Evolutionary conservation across 2,797 vertebrate species (phyloP), one percentile per base, ranked within the genome.

Genomic region (Tolypeutes matacus): DNA sequence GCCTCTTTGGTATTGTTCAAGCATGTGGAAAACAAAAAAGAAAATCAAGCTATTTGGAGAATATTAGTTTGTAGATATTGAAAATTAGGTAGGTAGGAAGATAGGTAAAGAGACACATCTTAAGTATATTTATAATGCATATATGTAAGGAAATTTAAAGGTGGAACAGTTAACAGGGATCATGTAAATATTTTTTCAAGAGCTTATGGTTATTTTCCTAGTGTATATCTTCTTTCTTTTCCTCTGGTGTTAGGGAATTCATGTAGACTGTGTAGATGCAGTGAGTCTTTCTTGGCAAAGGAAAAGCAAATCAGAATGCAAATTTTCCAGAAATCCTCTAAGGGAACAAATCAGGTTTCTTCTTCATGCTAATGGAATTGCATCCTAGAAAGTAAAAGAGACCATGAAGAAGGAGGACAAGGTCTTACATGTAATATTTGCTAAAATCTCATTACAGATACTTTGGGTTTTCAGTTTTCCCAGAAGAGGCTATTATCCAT

Each of bases 371-470:
- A 49, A 86, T 67, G 14, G 39, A 82, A 83, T 67, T 87, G 67
- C 21, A 4, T 51, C 12, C 39, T 67, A 23, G 21, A 85, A 56
- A 86, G 27, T 70, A 42, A 89, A 92, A 76, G 65, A 76, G 27
- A 65, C 72, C 27, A 34, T 53, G 23, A 93, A 85, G 31, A 78
- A 92, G 53, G 58, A 87, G 56, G 23, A 56, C 39, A 95, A 64
- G 27, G 36, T 21, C 29, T 84, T 75, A 15, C 15, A 49, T 64
- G 14, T n/a, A 67, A 36, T 72, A 86, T 90, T 78, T 91, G 34
- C 58, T 91, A 78, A 95, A 91, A 93, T 87, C 94, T 97, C 29
- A 82, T 95, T 96, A 72, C 3, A 51, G 23, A 73, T 18, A 85
- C 20, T 88, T 46, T 53, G 72, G 69, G 7, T 72, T 95, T 91